A percentile compares a stretch with the other conserved stretches of the same genome.
Conservation (phyloP, 2,113 vertebrate species). For the Pomatorhinus ruficollis region DNA sequence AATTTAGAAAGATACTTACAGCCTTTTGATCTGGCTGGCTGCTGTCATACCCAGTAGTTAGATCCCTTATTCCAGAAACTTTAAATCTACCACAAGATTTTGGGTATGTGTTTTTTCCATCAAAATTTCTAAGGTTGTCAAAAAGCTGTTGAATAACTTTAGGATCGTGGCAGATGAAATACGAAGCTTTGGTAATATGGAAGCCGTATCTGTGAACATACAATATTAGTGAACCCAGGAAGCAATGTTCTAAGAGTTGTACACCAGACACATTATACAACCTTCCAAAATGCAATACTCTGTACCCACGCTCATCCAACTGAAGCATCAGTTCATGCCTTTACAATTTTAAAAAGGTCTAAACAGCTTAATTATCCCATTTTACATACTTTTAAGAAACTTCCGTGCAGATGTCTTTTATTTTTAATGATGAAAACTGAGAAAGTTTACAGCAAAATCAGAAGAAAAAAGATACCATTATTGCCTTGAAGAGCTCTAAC, state of each 20-base stretch:
- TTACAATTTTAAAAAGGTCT: neutral
- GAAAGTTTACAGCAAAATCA: neutral
- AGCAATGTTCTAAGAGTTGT: neutral
- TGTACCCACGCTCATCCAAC: neutral
- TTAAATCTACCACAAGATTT: conserved; percentile 85
- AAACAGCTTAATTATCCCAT: neutral
- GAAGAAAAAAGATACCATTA: neutral
- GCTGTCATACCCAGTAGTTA: conserved; percentile 93
- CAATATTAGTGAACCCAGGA: neutral
- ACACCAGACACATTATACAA: neutral
- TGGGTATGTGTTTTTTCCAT: conserved; percentile 84
- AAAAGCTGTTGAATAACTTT: conserved; percentile 84
- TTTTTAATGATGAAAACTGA: neutral
- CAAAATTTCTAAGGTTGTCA: conserved; percentile 86
- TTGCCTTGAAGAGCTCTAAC: neutral
- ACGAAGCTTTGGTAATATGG: conserved; percentile 92
- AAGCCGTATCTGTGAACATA: conserved; percentile 87
- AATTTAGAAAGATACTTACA: conserved; percentile 74
- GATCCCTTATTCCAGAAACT: conserved; percentile 86
- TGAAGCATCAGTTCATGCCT: neutral
- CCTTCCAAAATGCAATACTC: neutral
- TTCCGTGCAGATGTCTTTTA: neutral
- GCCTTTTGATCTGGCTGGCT: conserved; percentile 87
- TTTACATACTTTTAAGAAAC: neutral
- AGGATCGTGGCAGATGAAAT: conserved; percentile 94